Percentiles rank a stretch among this genome's conserved stretches.
phyloP scores from a whole-genome alignment of 2,888 invertebrate species.

The Hermaeophaga mercurialis region DNA sequence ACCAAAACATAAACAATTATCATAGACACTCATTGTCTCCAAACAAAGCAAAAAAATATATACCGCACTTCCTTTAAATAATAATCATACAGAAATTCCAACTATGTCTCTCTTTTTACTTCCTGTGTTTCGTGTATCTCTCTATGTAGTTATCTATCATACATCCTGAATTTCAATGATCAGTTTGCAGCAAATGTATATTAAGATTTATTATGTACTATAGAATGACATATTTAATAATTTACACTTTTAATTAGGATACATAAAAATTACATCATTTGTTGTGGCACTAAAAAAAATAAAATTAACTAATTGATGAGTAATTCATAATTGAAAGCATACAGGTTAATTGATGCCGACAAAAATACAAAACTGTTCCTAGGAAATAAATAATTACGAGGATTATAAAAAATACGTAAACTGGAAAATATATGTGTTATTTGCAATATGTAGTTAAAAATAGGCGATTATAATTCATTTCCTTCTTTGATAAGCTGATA shows the following conservation, averaged over 20 bases:
- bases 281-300: not conserved
- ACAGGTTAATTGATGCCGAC: not conserved
- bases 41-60: constrained; percentile 4
- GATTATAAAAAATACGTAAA: too few relatives aligned
- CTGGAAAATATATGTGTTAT: too few relatives aligned
- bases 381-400: not conserved
- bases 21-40: constrained; percentile 11
- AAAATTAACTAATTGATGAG: not conserved
- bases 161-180: constrained; percentile 26
- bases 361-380: not conserved
- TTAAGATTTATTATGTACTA: not conserved
- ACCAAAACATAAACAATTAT: constrained; percentile 4
- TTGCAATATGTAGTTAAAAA: too few relatives aligned
- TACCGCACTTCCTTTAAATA: constrained; percentile 14
- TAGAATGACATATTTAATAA: not conserved
- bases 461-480: too few relatives aligned
- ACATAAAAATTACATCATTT: not conserved
- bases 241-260: not conserved
- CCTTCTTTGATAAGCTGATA: too few relatives aligned
- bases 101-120: constrained; percentile 17
- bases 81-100: constrained; percentile 17
- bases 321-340: not conserved
- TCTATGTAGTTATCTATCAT: too few relatives aligned
- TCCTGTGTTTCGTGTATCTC: constrained; percentile 24
- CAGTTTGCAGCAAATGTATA: not conserved